A percentile compares a stretch with the other conserved stretches of the same genome.
Evolutionary conservation across 2,113 vertebrate species (phyloP).

Genomic region (Blennius ocellaris): DNA sequence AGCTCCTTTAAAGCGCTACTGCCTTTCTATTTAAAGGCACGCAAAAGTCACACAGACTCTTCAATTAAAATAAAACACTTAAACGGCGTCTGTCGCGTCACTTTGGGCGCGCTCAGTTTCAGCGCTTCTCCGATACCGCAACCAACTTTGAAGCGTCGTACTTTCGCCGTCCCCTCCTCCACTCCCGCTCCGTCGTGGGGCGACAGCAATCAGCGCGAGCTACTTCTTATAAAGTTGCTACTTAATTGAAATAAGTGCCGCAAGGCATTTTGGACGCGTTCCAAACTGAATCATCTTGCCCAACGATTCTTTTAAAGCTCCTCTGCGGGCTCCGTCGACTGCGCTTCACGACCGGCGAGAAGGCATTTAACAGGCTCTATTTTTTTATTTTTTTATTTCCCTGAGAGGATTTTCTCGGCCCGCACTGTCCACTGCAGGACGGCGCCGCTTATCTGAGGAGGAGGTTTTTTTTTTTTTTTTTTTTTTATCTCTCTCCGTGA

Average conservation of each 20-base stretch:
- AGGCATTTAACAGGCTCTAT: conserved; percentile 3
- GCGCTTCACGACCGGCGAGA: conserved; percentile 1
- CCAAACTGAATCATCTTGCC: conserved; percentile 29
- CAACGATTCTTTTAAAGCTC: conserved; percentile 11
- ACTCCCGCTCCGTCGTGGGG: background rate
- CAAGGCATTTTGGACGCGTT: conserved; percentile 41
- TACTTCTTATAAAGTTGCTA: conserved; percentile 39
- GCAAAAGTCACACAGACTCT: conserved; percentile 1
- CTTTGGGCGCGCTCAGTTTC: background rate
- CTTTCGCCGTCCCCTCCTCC: background rate
- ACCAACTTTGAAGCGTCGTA: background rate
- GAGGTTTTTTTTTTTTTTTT: too few relatives aligned
- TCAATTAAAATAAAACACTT: background rate
- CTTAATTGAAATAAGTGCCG: conserved; percentile 64
- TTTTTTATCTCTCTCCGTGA: conserved; percentile 2
- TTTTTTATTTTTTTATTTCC: background rate
- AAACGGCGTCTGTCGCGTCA: background rate
- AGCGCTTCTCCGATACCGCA: background rate
- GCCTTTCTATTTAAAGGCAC: background rate
- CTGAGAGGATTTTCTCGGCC: background rate
- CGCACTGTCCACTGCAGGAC: background rate
- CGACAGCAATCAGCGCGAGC: conserved; percentile 2
- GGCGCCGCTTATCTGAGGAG: background rate
- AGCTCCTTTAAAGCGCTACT: conserved; percentile 29
- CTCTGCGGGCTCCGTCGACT: conserved; percentile 7